phyloP scores from a whole-genome alignment of 2,797 vertebrate genomes.

The Myotis myotis region DNA sequence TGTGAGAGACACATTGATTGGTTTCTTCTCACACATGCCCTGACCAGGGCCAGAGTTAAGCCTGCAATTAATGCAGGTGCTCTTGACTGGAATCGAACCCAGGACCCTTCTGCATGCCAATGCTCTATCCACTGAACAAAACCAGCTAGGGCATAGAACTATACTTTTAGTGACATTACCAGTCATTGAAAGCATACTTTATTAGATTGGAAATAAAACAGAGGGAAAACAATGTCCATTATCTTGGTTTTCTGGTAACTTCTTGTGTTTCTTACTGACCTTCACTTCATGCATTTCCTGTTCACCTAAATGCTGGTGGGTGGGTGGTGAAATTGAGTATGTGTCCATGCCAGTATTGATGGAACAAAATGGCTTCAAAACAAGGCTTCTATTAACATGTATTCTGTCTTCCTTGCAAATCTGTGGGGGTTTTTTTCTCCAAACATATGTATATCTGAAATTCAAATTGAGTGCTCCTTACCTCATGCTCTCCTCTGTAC shows the following conservation, averaged over 20 bases:
- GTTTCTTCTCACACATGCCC: no score
- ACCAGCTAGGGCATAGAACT: background rate
- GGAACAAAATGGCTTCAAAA: slow-evolving; percentile 23
- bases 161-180: background rate
- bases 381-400: slow-evolving; percentile 13
- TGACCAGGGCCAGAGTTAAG: no score
- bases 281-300: background rate
- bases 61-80: no score
- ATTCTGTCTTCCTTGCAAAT: slow-evolving; percentile 76
- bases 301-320: background rate
- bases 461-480: slow-evolving; percentile 85
- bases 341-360: background rate
- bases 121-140: no score
- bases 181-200: background rate
- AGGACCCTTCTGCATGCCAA: no score
- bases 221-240: background rate
- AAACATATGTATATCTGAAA: slow-evolving; percentile 86
- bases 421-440: slow-evolving; percentile 67
- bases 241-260: background rate
- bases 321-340: background rate
- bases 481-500: slow-evolving; percentile 83
- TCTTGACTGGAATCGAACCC: no score
- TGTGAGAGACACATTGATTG: no score
- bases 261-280: background rate
- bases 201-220: background rate